phyloP scores from a whole-genome alignment of 2,797 vertebrate species.

The Cirrhinus molitorella region DNA sequence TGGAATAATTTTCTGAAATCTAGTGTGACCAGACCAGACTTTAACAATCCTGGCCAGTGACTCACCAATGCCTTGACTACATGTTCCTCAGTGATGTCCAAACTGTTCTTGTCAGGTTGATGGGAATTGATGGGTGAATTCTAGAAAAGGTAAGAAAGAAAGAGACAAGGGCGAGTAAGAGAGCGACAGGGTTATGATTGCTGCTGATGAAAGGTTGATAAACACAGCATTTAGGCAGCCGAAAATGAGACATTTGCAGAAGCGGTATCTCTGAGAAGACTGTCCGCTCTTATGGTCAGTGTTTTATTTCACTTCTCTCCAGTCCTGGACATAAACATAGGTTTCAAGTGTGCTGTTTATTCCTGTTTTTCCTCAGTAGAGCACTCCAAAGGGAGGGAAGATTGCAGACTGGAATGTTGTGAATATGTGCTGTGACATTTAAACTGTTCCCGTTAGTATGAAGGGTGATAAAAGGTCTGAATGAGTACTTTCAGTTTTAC shows the following conservation, averaged over 20 bases:
- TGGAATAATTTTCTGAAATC: neutral
- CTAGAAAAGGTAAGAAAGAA: neutral
- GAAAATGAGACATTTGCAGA: conserved; percentile 37
- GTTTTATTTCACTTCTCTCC: conserved; percentile 11
- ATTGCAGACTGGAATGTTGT: conserved; percentile 1
- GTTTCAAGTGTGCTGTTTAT: conserved; percentile 28
- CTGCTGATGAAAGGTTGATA: conserved; percentile 11
- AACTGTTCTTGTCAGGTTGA: neutral
- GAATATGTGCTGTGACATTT: neutral
- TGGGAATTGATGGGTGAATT: neutral
- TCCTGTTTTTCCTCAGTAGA: neutral
- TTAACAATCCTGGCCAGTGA: neutral
- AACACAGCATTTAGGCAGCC: conserved; percentile 39
- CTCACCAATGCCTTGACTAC: conserved; percentile 8
- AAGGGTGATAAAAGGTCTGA: neutral
- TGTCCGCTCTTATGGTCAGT: conserved; percentile 18
- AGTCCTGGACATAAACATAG: conserved; percentile 19
- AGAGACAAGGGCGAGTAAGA: conserved; percentile 10
- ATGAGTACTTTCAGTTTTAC: neutral
- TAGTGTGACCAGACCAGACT: neutral
- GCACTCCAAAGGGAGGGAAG: neutral
- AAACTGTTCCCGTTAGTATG: neutral
- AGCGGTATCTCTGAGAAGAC: conserved; percentile 24
- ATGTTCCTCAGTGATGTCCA: neutral
- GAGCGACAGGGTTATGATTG: conserved; percentile 10